phyloP scores from a whole-genome alignment of 2,113 vertebrate genomes.

The Phalacrocorax carbo region DNA sequence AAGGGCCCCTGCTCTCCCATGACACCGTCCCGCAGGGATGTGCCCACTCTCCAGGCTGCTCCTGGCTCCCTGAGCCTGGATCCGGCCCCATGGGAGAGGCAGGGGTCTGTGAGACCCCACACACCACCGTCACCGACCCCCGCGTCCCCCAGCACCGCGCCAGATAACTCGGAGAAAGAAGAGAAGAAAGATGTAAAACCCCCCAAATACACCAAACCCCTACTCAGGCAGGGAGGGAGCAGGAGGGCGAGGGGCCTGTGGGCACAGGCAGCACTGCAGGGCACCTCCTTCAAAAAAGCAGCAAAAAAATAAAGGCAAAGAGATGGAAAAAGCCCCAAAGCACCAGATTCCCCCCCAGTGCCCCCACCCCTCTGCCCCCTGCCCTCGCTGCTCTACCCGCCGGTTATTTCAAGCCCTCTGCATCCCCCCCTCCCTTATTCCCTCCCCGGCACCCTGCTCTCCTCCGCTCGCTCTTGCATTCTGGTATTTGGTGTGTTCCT shows the following conservation, averaged over 20 bases:
- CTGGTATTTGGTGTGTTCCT: constrained; percentile 78
- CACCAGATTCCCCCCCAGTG: not conserved
- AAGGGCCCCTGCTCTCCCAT: not conserved
- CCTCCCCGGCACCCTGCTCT: constrained; percentile 25
- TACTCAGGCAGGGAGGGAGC: not conserved
- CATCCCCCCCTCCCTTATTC: not conserved
- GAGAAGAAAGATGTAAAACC: not conserved
- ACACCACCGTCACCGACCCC: not conserved
- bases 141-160: no score
- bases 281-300: not conserved
- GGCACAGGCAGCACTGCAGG: not conserved
- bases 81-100: not conserved
- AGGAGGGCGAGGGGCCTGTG: not conserved
- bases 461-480: constrained; percentile 56
- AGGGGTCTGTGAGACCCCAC: not conserved
- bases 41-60: not conserved
- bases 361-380: not conserved
- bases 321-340: not conserved
- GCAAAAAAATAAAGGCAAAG: not conserved
- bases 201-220: not conserved
- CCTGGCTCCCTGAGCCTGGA: not conserved
- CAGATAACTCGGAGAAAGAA: not conserved
- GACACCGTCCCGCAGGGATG: not conserved
- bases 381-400: not conserved
- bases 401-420: not conserved